These are phyloP conservation scores for Lagenorhynchus albirostris DNA, from an alignment of 2,113 vertebrate genomes.

Conservation along the genomic window DNA sequence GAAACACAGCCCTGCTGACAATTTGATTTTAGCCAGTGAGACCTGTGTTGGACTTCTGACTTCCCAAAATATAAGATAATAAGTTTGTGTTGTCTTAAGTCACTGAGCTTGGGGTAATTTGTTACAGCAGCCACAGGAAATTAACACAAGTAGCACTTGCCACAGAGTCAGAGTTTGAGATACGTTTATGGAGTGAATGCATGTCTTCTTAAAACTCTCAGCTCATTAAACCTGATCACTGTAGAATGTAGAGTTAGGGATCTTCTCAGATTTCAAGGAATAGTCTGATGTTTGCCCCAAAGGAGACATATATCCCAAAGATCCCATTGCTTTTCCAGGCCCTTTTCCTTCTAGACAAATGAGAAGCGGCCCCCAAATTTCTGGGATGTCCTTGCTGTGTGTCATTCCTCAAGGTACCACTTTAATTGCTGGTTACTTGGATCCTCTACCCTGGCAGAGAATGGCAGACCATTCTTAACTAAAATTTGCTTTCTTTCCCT, in stretches of 20 bases:
- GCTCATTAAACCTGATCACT: not conserved
- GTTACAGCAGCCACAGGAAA: not conserved
- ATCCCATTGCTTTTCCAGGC: not conserved
- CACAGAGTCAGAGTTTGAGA: not conserved
- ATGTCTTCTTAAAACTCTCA: not conserved
- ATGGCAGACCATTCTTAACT: not conserved
- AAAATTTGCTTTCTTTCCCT: not conserved
- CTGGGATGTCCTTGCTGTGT: not conserved
- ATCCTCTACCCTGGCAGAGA: not conserved
- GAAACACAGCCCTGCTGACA: not conserved
- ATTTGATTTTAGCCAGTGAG: not conserved
- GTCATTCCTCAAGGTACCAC: not conserved
- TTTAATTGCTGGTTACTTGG: not conserved
- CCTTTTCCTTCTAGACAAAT: not conserved
- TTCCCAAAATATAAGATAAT: not conserved
- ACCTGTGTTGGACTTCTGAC: not conserved
- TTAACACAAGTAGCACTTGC: not conserved
- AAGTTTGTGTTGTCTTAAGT: not conserved
- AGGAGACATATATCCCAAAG: not conserved
- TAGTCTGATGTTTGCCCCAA: not conserved
- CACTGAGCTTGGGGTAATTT: not conserved
- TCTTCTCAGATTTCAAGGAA: not conserved
- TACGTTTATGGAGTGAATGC: not conserved
- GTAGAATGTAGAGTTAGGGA: not conserved
- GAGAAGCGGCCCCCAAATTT: not conserved